A percentile compares a stretch with the other conserved stretches of the same genome.
These are phyloP conservation scores for Stenchaetothrips biformis DNA, from an alignment of 2,888 invertebrate species.

Conservation along the genomic window DNA sequence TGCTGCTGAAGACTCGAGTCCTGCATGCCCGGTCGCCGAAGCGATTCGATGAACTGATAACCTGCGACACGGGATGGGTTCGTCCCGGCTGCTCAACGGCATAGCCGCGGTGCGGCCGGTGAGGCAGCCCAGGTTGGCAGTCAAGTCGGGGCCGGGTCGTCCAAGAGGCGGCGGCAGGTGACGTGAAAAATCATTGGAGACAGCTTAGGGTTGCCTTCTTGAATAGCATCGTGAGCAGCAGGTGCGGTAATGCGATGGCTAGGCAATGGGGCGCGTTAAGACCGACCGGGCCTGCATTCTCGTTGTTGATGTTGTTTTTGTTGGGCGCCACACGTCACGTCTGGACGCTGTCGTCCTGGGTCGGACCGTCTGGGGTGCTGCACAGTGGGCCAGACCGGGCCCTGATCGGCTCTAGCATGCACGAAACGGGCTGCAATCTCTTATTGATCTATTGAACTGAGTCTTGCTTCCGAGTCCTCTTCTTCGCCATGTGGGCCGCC, in stretches of 20 bases:
- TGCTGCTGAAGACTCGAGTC: too few species aligned
- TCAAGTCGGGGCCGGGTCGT: background rate
- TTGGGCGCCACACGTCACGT: too few species aligned
- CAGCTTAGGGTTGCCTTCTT: conserved; percentile 6
- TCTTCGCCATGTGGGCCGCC: too few species aligned
- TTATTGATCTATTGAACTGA: too few species aligned
- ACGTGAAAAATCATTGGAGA: conserved; percentile 23
- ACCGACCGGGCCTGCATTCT: too few species aligned
- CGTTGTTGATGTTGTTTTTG: background rate
- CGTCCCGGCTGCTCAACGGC: too few species aligned
- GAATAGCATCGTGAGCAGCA: conserved; percentile 19
- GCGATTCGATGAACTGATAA: background rate
- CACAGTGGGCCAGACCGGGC: too few species aligned
- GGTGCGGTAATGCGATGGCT: background rate
- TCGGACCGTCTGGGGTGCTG: too few species aligned
- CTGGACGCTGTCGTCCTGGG: too few species aligned
- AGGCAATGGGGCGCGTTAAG: background rate
- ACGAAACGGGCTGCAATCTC: too few species aligned
- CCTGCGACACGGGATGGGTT: background rate
- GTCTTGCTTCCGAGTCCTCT: too few species aligned
- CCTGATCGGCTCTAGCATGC: too few species aligned
- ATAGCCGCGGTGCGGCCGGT: background rate
- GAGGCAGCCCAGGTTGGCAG: background rate
- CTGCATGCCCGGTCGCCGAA: background rate
- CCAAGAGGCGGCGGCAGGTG: background rate